phyloP scores from a whole-genome alignment of 2,888 invertebrate genomes.

The Amblyjoppa fuscipennis region DNA sequence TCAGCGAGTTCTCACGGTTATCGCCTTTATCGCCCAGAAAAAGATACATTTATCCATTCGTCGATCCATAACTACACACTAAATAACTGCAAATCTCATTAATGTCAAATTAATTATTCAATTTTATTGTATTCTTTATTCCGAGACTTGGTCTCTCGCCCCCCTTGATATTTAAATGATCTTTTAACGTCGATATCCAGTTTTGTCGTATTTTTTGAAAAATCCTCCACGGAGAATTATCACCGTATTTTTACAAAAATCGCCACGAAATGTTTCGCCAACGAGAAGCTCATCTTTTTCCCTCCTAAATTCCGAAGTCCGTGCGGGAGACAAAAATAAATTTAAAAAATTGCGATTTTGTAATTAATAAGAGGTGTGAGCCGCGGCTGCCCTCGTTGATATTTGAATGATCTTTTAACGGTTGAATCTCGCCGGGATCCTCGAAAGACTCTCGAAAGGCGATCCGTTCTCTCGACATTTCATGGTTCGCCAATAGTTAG shows the following conservation, averaged over 20 bases:
- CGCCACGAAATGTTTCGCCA: not conserved
- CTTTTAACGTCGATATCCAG: slow-evolving; percentile 51
- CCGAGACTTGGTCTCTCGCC: not conserved
- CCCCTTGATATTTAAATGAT: slow-evolving; percentile 68
- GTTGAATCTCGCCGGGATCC: slow-evolving; percentile 59
- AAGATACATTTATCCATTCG: slow-evolving; percentile 16
- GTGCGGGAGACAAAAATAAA: not conserved
- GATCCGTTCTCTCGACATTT: slow-evolving; percentile 70
- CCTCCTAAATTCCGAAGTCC: not conserved
- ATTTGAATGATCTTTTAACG: slow-evolving; percentile 69
- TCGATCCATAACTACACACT: not conserved
- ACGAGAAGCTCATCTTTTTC: not conserved
- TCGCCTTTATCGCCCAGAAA: slow-evolving; percentile 27
- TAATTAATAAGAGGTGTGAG: slow-evolving; percentile 23
- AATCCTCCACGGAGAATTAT: not conserved
- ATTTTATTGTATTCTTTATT: not conserved
- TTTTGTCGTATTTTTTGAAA: not conserved
- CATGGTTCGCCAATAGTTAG: slow-evolving; percentile 57
- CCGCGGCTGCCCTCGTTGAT: slow-evolving; percentile 56
- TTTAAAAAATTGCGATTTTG: not conserved
- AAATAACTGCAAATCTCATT: not conserved
- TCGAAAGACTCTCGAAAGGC: slow-evolving; percentile 68
- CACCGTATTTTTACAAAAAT: not conserved
- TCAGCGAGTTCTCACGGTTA: slow-evolving; percentile 62
- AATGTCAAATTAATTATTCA: not conserved